Base-by-base conservation (phyloP, 1,140 invertebrate genomes). In the Pentalonia nigronervosa region DNA sequence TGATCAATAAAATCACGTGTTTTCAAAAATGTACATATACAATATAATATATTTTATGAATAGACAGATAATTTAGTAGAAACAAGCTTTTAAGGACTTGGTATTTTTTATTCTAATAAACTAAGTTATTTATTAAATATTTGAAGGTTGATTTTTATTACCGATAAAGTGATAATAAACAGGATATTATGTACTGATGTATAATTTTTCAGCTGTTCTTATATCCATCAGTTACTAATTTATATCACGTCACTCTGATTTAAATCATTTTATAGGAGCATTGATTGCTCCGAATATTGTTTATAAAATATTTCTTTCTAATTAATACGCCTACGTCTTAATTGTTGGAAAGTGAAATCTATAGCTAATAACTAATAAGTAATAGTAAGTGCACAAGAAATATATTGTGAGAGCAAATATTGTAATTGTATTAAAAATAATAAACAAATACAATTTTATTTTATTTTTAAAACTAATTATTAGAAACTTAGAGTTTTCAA, bases 181-280 rank as follows among this genome's bases (percentile, higher is more conserved):
- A 4, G 41, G 41, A 41, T 41, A 41, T 41, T 41, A 7, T 53
- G 7, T 45, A 0, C 48, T 1, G 41, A 56, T 50, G 48, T 41
- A 34, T 23, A 23, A 53, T 34, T 88, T 88, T 36, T 7, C n/a
- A n/a, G n/a, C 21, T 25, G 36, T 89, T 89, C 50, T 14, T 48
- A 36, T 88, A 53, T 87, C 56, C 9, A 89, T 56, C 34, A 36
- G 1, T 23, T 53, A 23, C 50, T 23, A 21, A 53, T 17, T 47
- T 47, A 50, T 50, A 88, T 87, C 48, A 88, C 86, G 86, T 89
- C 50, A 89, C 87, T 56, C 9, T 4, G 47, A 34, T 87, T 87
- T 48, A 9, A 86, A 89, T 41, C 21, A 50, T 8, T 89, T 89
- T 89, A 41, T 23, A 36, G 21, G 48, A 56, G 7, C 56, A 56